Conservation (phyloP, 2,888 invertebrate genomes). For the Lucinisca nassula region DNA sequence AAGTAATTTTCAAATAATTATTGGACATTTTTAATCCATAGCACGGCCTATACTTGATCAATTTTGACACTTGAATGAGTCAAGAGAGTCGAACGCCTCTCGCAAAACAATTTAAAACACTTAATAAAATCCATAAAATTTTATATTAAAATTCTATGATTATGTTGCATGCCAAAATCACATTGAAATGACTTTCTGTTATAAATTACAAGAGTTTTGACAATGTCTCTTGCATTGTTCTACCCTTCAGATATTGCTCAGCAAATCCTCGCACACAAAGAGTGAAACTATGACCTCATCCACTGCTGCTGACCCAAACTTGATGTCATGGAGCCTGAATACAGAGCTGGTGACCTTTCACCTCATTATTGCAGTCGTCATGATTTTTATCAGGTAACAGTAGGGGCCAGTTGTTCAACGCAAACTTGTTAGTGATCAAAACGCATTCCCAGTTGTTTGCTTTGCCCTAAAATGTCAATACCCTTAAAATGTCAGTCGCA, state of each 20-base stretch:
- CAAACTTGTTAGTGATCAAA: too few relatives aligned
- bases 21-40: slow-evolving; percentile 4
- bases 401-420: too few relatives aligned
- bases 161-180: slow-evolving; percentile 10
- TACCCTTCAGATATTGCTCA: not conserved
- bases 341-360: not conserved
- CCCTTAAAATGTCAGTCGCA: too few relatives aligned
- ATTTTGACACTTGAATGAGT: not conserved
- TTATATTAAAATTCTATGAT: not conserved
- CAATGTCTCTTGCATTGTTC: not conserved
- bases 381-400: not conserved
- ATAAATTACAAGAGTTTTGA: not conserved
- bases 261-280: not conserved
- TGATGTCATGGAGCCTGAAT: not conserved
- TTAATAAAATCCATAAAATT: slow-evolving; percentile 8
- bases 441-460: too few relatives aligned
- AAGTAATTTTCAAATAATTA: not conserved
- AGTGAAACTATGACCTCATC: not conserved
- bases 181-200: not conserved
- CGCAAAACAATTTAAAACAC: not conserved
- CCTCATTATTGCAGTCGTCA: not conserved
- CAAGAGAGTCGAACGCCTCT: not conserved
- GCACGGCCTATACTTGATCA: not conserved
- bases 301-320: not conserved
- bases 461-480: too few relatives aligned